Evolutionary conservation across 2,797 vertebrate species (phyloP).

Genomic region (Eutrigla gurnardus): DNA sequence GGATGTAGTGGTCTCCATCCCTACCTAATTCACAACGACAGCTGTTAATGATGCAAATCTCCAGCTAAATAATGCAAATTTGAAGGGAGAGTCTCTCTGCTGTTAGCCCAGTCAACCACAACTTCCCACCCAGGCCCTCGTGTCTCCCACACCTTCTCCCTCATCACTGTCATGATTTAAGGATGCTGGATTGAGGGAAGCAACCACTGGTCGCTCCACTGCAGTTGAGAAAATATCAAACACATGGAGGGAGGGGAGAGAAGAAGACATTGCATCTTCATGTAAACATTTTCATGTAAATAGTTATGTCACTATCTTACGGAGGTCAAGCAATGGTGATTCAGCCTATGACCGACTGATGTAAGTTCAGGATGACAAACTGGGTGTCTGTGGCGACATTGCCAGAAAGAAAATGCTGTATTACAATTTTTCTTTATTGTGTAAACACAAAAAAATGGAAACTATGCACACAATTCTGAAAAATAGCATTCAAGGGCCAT

Average conservation of each 20-base stretch:
- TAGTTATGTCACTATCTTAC: no score
- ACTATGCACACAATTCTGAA: no score
- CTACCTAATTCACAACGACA: slow-evolving; percentile 28
- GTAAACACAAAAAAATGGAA: no score
- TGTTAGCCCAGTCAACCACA: slow-evolving; percentile 44
- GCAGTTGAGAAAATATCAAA: slow-evolving; percentile 24
- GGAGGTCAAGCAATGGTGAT: no score
- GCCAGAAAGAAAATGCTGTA: neutral
- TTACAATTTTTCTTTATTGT: no score
- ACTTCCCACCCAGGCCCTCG: slow-evolving; percentile 58
- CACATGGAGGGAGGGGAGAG: slow-evolving; percentile 22
- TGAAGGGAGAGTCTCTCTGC: slow-evolving; percentile 41
- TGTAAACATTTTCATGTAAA: slow-evolving; percentile 21
- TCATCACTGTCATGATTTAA: slow-evolving; percentile 53
- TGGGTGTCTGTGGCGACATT: no score
- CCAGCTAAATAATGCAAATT: slow-evolving; percentile 58
- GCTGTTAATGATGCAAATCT: slow-evolving; percentile 53
- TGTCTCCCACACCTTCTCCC: slow-evolving; percentile 55
- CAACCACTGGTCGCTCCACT: slow-evolving; percentile 17
- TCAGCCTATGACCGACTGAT: no score
- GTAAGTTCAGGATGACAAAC: no score
- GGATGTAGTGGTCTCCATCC: slow-evolving; percentile 5
- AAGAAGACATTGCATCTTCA: slow-evolving; percentile 31
- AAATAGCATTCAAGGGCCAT: no score
- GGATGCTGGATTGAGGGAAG: slow-evolving; percentile 35